Conservation (phyloP, 1,140 invertebrate species). For the Luehdorfia chinensis region DNA sequence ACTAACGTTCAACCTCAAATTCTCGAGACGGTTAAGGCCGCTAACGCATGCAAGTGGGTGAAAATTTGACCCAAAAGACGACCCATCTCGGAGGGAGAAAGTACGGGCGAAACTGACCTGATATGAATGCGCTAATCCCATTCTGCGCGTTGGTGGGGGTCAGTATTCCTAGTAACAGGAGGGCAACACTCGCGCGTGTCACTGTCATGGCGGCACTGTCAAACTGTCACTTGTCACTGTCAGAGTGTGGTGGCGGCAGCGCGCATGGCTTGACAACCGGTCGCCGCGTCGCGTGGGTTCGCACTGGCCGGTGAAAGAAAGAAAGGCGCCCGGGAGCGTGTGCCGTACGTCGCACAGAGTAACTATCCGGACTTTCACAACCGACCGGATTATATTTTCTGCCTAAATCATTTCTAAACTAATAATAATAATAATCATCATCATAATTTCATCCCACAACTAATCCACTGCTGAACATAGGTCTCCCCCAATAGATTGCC, state of each 20-base stretch:
- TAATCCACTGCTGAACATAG: too few species aligned
- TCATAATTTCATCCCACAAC: too few species aligned
- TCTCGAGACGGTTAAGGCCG: conserved; percentile 8
- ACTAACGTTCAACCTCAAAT: conserved; percentile 3
- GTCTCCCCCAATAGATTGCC: too few species aligned
- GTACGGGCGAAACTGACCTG: conserved; percentile 15
- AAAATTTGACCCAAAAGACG: conserved; percentile 9
- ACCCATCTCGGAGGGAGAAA: conserved; percentile 5
- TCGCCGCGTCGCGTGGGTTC: conserved; percentile 7
- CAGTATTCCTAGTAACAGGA: conserved; percentile 8
- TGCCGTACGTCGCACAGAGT: not conserved
- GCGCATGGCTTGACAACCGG: conserved; percentile 12
- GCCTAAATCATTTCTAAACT: not conserved
- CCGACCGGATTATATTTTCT: not conserved
- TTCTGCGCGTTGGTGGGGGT: not conserved
- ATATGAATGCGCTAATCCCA: conserved; percentile 7
- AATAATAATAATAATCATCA: too few species aligned
- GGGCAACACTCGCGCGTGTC: conserved; percentile 7
- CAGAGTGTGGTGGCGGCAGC: not conserved
- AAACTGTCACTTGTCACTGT: conserved; percentile 3
- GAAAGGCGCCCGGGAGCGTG: conserved; percentile 3
- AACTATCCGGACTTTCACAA: not conserved
- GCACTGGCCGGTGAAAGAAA: conserved; percentile 8
- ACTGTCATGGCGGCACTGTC: conserved; percentile 10
- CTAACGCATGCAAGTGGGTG: conserved; percentile 6